These are phyloP conservation scores for Limnephilus rhombicus DNA, from an alignment of 2,888 invertebrate genomes.

Conservation along the genomic window DNA sequence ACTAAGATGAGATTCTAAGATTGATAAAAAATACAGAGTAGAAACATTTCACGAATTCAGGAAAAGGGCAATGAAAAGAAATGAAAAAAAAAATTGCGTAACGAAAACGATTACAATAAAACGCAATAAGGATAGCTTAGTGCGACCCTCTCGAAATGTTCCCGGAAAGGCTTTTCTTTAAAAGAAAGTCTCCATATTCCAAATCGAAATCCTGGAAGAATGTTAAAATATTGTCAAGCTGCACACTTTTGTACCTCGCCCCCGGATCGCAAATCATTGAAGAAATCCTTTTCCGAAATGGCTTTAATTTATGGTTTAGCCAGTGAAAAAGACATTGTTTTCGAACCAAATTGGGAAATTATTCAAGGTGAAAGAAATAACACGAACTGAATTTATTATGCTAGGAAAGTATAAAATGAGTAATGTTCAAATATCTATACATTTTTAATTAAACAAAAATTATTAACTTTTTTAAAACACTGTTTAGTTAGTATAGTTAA, in stretches of 20 bases:
- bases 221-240: constrained; percentile 43
- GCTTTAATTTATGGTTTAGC: constrained; percentile 12
- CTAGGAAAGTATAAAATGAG: background rate
- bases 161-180: constrained; percentile 7
- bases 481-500: too few species aligned
- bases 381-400: background rate
- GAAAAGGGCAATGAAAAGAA: constrained; percentile 22
- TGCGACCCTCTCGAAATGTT: background rate
- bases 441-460: too few species aligned
- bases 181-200: constrained; percentile 37
- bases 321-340: background rate
- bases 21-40: background rate
- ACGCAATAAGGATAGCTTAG: constrained; percentile 32
- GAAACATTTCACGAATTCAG: background rate
- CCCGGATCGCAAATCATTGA: constrained; percentile 20
- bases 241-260: constrained; percentile 19
- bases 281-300: background rate
- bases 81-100: constrained; percentile 35
- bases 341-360: background rate
- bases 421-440: too few species aligned
- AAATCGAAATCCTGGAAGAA: constrained; percentile 45
- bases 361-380: background rate
- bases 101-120: constrained; percentile 48
- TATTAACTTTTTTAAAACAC: too few species aligned
- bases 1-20: background rate